A percentile compares a stretch with the other conserved stretches of the same genome.
phyloP scores from a whole-genome alignment of 2,797 vertebrate species.

The Periparus ater region DNA sequence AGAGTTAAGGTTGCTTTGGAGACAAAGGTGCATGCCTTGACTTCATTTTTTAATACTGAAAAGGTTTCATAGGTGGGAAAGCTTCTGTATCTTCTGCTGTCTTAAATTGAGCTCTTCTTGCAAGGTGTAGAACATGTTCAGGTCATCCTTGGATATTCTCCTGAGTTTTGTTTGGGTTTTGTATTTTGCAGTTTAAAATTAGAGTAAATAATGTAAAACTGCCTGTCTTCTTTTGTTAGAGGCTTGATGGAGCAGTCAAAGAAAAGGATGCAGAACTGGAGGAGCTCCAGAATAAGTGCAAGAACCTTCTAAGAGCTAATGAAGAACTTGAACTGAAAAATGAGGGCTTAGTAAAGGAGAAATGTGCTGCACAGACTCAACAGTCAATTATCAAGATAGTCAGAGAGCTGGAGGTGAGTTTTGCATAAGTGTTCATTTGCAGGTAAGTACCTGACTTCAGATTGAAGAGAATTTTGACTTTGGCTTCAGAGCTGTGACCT shows the following conservation, averaged over 20 bases:
- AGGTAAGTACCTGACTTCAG: background rate
- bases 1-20: background rate
- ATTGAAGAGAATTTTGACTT: background rate
- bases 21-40: background rate
- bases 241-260: slow-evolving; percentile 81
- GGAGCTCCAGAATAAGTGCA: slow-evolving; percentile 82
- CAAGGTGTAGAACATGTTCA: background rate
- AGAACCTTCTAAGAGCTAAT: slow-evolving; percentile 81
- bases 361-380: slow-evolving; percentile 82
- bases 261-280: slow-evolving; percentile 87
- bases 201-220: background rate
- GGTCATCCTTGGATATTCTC: background rate
- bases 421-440: background rate
- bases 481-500: background rate
- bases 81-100: background rate
- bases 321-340: slow-evolving; percentile 84
- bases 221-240: slow-evolving; percentile 73
- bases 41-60: background rate
- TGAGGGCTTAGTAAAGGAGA: slow-evolving; percentile 82
- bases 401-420: slow-evolving; percentile 85
- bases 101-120: background rate
- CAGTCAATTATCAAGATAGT: slow-evolving; percentile 81
- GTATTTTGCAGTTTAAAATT: background rate
- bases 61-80: background rate
- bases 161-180: background rate